These are phyloP conservation scores for Lochmaea crataegi DNA, from an alignment of 2,888 invertebrate species.

Conservation along the genomic window DNA sequence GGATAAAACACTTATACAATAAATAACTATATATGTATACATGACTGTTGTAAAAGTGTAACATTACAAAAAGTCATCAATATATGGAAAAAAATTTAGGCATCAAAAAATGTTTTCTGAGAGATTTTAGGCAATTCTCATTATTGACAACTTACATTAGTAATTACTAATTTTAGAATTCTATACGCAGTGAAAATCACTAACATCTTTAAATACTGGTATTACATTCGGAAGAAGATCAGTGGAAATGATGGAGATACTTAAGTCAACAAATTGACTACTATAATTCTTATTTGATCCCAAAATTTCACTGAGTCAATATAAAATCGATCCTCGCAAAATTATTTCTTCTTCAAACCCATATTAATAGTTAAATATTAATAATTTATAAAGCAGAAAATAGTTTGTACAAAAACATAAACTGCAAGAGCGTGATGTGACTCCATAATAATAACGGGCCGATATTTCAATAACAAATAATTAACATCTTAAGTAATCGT, in stretches of 20 bases:
- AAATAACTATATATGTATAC: too few relatives aligned
- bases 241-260: slow-evolving; percentile 35
- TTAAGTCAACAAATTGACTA: slow-evolving; percentile 42
- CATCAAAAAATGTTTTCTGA: background rate
- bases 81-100: too few relatives aligned
- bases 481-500: too few relatives aligned
- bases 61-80: too few relatives aligned
- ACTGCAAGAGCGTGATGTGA: background rate
- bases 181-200: slow-evolving; percentile 16
- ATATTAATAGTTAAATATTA: background rate
- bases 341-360: slow-evolving; percentile 26
- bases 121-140: slow-evolving; percentile 1
- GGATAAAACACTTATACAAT: too few relatives aligned
- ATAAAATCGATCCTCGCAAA: slow-evolving; percentile 31
- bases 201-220: slow-evolving; percentile 19
- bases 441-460: too few relatives aligned
- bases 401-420: background rate
- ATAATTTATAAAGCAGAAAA: background rate
- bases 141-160: slow-evolving; percentile 21
- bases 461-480: too few relatives aligned
- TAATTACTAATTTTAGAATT: slow-evolving; percentile 17
- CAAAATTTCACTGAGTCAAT: slow-evolving; percentile 51
- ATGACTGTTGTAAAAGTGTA: too few relatives aligned
- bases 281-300: slow-evolving; percentile 52
- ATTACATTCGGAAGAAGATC: slow-evolving; percentile 22